A percentile compares a stretch with the other conserved stretches of the same genome.
Evolutionary conservation across 2,888 invertebrate genomes (phyloP).

Genomic region (Thumatha senex): DNA sequence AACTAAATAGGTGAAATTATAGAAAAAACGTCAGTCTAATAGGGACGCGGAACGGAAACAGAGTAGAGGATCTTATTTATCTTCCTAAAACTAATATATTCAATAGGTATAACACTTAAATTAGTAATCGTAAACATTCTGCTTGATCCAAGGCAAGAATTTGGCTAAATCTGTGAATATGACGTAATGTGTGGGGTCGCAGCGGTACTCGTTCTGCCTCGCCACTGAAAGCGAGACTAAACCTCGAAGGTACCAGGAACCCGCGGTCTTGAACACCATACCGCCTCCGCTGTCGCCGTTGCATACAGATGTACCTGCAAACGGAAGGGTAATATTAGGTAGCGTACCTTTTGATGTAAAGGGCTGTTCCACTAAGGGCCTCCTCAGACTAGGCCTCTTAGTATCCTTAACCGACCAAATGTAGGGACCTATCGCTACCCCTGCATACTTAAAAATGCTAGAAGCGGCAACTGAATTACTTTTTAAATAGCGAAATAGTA

Average conservation of each 20-base stretch:
- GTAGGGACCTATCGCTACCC: too few species aligned
- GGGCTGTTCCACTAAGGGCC: too few species aligned
- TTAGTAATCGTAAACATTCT: conserved; percentile 47
- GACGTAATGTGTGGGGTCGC: conserved; percentile 84
- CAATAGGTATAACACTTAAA: not conserved
- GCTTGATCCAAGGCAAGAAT: conserved; percentile 80
- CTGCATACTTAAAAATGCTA: too few species aligned
- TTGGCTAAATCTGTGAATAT: conserved; percentile 85
- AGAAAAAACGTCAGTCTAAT: not conserved
- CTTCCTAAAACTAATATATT: not conserved
- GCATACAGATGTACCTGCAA: conserved; percentile 83
- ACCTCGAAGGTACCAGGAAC: conserved; percentile 73
- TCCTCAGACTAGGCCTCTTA: too few species aligned
- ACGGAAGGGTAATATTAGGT: not conserved
- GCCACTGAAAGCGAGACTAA: conserved; percentile 84
- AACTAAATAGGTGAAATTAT: too few species aligned
- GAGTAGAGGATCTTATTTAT: not conserved
- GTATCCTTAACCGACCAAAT: too few species aligned
- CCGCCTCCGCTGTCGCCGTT: conserved; percentile 81
- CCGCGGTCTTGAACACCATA: conserved; percentile 72
- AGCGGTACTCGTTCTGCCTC: conserved; percentile 80
- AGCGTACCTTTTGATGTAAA: too few species aligned
- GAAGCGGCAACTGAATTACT: too few species aligned
- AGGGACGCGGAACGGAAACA: not conserved
- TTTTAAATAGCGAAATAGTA: too few species aligned